Percentiles rank a stretch among this genome's conserved stretches.
Conservation (phyloP, 2,888 invertebrate species). For the Hyppa rectilinea region DNA sequence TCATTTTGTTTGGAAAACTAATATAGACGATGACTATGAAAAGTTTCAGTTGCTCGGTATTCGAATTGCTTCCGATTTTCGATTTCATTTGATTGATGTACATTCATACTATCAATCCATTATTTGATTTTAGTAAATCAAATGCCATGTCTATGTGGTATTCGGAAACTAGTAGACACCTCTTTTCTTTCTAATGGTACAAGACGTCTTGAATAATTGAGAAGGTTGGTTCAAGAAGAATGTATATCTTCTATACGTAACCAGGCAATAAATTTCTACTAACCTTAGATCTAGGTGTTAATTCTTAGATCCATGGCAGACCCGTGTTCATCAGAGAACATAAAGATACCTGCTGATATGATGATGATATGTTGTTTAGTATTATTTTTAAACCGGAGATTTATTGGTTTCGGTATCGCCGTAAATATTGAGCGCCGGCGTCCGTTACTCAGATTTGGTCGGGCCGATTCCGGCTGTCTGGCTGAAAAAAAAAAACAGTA, state of each 20-base stretch:
- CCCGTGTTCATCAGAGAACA: constrained; percentile 6
- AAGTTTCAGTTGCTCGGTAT: constrained; percentile 37
- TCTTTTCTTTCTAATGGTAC: background rate
- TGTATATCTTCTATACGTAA: background rate
- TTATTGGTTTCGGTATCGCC: constrained; percentile 29
- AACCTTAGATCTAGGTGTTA: background rate
- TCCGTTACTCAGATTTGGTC: constrained; percentile 39
- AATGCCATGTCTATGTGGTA: background rate
- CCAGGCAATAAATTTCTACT: constrained; percentile 1
- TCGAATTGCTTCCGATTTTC: constrained; percentile 38
- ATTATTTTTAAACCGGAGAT: constrained; percentile 18
- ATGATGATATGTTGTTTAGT: constrained; percentile 25
- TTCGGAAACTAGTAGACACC: constrained; percentile 6
- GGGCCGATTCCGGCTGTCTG: constrained; percentile 19
- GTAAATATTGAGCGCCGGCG: constrained; percentile 34
- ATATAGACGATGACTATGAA: constrained; percentile 42
- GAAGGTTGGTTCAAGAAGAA: too few relatives aligned
- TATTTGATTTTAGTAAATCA: constrained; percentile 22
- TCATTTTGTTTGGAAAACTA: constrained; percentile 38
- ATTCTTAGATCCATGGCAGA: background rate
- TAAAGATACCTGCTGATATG: constrained; percentile 6
- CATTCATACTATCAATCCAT: constrained; percentile 21
- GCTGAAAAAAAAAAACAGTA: constrained; percentile 18
- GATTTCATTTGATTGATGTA: constrained; percentile 44
- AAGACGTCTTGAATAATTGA: background rate